phyloP scores from a whole-genome alignment of 2,888 invertebrate species.

The Tipula vernalis region DNA sequence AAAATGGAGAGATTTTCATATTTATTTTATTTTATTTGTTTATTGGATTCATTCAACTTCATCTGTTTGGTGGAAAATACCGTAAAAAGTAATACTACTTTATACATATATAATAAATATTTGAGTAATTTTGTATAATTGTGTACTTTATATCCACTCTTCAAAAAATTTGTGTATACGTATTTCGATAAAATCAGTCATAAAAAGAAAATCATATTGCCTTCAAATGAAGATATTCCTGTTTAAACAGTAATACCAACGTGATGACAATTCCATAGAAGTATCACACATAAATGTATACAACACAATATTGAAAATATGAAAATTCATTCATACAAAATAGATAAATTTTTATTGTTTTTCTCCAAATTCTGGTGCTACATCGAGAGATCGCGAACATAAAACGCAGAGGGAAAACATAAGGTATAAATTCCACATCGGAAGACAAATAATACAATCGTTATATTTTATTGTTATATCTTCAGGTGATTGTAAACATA shows the following conservation, averaged over 20 bases:
- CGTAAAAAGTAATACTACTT: not conserved
- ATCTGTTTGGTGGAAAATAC: not conserved
- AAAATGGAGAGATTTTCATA: not conserved
- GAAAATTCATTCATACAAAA: not conserved
- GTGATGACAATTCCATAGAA: not conserved
- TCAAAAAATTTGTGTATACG: too few relatives aligned
- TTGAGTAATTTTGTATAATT: not conserved
- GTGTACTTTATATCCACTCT: too few relatives aligned
- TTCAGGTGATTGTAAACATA: slow-evolving; percentile 4
- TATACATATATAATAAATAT: not conserved
- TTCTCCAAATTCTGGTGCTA: not conserved
- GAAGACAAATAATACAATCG: not conserved
- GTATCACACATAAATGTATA: not conserved
- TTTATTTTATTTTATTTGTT: too few relatives aligned
- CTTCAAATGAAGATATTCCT: too few relatives aligned
- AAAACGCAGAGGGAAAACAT: not conserved
- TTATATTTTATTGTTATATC: not conserved
- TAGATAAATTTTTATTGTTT: not conserved
- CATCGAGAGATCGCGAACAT: not conserved
- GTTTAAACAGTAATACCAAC: too few relatives aligned
- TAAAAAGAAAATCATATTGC: too few relatives aligned
- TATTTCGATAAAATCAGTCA: too few relatives aligned
- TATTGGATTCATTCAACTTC: not conserved
- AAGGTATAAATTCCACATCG: not conserved
- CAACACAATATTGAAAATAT: not conserved